Percentiles rank a stretch among this genome's conserved stretches.
phyloP scores from a whole-genome alignment of 2,888 invertebrate genomes.

The Ceratothoa steindachneri region DNA sequence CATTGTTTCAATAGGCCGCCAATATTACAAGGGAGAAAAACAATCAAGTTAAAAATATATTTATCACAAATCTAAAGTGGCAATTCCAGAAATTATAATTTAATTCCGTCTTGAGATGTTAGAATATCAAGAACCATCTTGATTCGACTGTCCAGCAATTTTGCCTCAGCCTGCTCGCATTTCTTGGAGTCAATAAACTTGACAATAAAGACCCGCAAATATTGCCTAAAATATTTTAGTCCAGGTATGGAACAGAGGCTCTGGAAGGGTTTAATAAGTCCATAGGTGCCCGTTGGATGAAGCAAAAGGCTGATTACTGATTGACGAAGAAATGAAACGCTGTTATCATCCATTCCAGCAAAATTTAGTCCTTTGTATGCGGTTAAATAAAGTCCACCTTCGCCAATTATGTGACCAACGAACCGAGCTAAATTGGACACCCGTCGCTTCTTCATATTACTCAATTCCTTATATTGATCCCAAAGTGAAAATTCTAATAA shows the following conservation, averaged over 20 bases:
- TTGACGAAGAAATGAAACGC: conserved; percentile 23
- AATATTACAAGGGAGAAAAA: too few relatives aligned
- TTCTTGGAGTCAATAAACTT: neutral
- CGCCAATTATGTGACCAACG: conserved; percentile 71
- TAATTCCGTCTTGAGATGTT: neutral
- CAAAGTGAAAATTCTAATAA: conserved; percentile 81
- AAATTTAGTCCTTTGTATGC: conserved; percentile 62
- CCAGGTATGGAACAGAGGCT: neutral
- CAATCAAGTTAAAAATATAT: too few relatives aligned
- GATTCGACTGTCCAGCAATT: neutral
- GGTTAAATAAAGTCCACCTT: conserved; percentile 72
- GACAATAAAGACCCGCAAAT: neutral
- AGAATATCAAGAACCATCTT: neutral
- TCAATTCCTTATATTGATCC: conserved; percentile 83
- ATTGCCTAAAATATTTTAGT: neutral
- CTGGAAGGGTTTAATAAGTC: neutral
- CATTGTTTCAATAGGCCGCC: too few relatives aligned
- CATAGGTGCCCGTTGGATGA: neutral
- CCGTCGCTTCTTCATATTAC: conserved; percentile 62
- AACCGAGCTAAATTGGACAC: conserved; percentile 73
- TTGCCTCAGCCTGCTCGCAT: neutral
- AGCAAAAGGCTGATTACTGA: neutral
- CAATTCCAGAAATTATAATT: too few relatives aligned
- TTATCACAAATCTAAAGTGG: too few relatives aligned
- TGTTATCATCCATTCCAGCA: conserved; percentile 22